phyloP scores from a whole-genome alignment of 2,888 invertebrate species.

The Epiblema foenella region DNA sequence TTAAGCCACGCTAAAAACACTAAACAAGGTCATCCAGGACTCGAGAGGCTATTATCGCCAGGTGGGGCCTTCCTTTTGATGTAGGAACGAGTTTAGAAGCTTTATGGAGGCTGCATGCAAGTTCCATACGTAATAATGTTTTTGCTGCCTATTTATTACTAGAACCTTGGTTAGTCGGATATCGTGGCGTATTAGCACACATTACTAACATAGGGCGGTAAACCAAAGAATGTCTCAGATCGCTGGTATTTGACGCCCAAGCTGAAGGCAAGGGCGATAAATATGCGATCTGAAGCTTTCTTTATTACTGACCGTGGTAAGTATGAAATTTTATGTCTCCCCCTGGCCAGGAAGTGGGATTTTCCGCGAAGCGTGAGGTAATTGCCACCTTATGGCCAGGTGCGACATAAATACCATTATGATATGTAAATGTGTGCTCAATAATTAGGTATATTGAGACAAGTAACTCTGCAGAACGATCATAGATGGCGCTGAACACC shows the following conservation, averaged over 20 bases:
- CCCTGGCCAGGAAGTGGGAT: no score
- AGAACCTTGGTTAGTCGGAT: constrained; percentile 15
- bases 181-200: background rate
- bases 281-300: no score
- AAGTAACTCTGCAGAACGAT: background rate
- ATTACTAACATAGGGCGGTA: no score
- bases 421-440: background rate
- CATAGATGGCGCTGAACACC: constrained; percentile 10
- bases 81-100: constrained; percentile 22
- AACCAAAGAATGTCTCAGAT: no score
- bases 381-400: no score
- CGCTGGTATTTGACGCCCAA: no score
- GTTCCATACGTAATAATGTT: constrained; percentile 15
- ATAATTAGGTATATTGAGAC: background rate
- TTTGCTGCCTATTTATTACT: constrained; percentile 5
- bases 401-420: background rate
- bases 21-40: constrained; percentile 22
- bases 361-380: no score
- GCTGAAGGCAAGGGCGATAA: no score
- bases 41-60: constrained; percentile 24
- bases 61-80: constrained; percentile 24
- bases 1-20: constrained; percentile 22
- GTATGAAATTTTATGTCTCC: no score
- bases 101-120: constrained; percentile 7
- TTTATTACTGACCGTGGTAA: no score